Conservation (phyloP, 2,888 invertebrate genomes). For the Drosophila sordidula region DNA sequence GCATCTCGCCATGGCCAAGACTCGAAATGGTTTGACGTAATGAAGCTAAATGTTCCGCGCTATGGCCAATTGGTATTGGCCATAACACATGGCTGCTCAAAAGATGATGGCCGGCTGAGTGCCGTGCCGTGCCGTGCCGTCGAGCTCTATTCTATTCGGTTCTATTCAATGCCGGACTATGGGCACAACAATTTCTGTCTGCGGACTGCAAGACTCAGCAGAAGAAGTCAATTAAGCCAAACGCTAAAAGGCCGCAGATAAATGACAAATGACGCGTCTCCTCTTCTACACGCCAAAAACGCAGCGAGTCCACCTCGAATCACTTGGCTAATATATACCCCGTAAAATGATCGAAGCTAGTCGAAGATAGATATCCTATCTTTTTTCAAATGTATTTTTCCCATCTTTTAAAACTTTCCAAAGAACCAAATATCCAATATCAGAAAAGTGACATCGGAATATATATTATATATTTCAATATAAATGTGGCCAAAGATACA, state of each 20-base stretch:
- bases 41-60: conserved; percentile 79
- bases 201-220: conserved; percentile 26
- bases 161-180: conserved; percentile 26
- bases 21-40: conserved; percentile 75
- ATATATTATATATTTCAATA: no score
- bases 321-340: conserved; percentile 6
- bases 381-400: no score
- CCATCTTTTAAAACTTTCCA: no score
- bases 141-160: conserved; percentile 10
- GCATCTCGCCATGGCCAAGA: conserved; percentile 36
- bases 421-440: no score
- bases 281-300: conserved; percentile 23
- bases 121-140: neutral
- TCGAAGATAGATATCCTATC: no score
- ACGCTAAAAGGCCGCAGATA: conserved; percentile 75
- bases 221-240: conserved; percentile 75
- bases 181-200: conserved; percentile 47
- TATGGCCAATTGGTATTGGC: conserved; percentile 77
- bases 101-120: conserved; percentile 39
- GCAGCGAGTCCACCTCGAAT: neutral
- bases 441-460: no score
- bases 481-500: no score
- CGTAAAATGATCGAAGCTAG: neutral
- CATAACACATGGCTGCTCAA: conserved; percentile 60
- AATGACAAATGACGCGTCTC: conserved; percentile 78